phyloP scores from a whole-genome alignment of 2,888 invertebrate genomes.

The Apotomis betuletana region DNA sequence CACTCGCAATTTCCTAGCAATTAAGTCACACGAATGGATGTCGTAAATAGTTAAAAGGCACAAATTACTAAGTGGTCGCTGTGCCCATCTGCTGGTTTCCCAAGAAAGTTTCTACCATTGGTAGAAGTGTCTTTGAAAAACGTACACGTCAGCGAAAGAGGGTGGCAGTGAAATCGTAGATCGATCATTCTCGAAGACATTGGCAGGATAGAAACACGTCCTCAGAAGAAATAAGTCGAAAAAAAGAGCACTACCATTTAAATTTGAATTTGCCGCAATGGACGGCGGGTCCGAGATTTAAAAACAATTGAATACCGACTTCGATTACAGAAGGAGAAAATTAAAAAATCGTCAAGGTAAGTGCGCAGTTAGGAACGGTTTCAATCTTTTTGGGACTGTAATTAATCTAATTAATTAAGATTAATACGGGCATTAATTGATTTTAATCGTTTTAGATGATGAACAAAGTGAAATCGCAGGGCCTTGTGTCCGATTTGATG shows the following conservation, averaged over 20 bases:
- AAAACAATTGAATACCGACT: conserved; percentile 13
- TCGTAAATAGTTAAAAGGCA: conserved; percentile 69
- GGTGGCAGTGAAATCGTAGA: conserved; percentile 62
- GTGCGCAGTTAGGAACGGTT: conserved; percentile 17
- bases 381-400: conserved; percentile 18
- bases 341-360: conserved; percentile 31
- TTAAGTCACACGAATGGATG: conserved; percentile 48
- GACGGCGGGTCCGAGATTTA: conserved; percentile 16
- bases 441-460: conserved; percentile 68
- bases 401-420: conserved; percentile 9
- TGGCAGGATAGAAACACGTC: conserved; percentile 54
- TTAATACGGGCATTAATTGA: conserved; percentile 8
- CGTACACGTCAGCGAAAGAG: conserved; percentile 69
- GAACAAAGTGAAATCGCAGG: conserved; percentile 77
- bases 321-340: conserved; percentile 20
- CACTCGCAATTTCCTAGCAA: conserved; percentile 43
- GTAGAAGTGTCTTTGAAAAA: conserved; percentile 61
- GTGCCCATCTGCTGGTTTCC: conserved; percentile 61
- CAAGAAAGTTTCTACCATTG: conserved; percentile 56
- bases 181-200: conserved; percentile 61
- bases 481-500: conserved; percentile 92
- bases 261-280: conserved; percentile 9
- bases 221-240: conserved; percentile 34
- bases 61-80: conserved; percentile 59
- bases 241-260: neutral